Evolutionary conservation across 2,888 invertebrate genomes (phyloP), one percentile per base, ranked within the genome.

Genomic region (Thumatha senex): DNA sequence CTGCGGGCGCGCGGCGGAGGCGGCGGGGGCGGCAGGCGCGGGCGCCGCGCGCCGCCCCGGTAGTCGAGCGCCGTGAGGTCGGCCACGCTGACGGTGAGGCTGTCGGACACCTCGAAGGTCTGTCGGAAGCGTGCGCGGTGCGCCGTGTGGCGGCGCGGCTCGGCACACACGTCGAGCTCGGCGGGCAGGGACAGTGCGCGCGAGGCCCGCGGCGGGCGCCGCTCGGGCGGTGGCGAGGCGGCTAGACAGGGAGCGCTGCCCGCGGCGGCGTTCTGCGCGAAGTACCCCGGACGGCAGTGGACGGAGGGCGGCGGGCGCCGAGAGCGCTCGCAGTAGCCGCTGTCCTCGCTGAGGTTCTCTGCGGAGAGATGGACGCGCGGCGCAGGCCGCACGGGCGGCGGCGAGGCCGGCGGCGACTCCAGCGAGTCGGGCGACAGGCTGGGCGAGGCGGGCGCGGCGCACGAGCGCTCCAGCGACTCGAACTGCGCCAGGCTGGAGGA

Each of bases 401-500:
- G 89, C 7, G 87, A 82, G 4, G 82, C 76, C 11, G 86, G 84
- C 9, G 89, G 88, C 3, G 89, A 89, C 67, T 89, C 90, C 42
- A 89, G 76, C 34, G 90, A 90, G 77, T 92, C 92, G 1, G 92
- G 92, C 3, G 89, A 90, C 35, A 91, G 80, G 74, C 88, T 82
- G 52, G 86, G 86, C 18, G 88, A 89, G 42, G 76, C 81, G 46
- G 86, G 86, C n/a, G 88, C 88, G 30, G 89, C 88, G 70, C 90
- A 91, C 41, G 90, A 89, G 34, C 91, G 93, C 79, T 97, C 97
- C 54, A 97, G 89, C 4, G 95, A 96, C 86, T 97, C 97, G 83
- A 97, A 97, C 84, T 96, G 96, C 57, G 97, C 93, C 58, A 97
- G 91, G 67, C 96, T 96, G 61, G 96, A 96, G 56, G 96, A 96